Evolutionary conservation across 2,888 invertebrate genomes (phyloP), one percentile per base, ranked within the genome.

Genomic region (Pemphredon lugubris): DNA sequence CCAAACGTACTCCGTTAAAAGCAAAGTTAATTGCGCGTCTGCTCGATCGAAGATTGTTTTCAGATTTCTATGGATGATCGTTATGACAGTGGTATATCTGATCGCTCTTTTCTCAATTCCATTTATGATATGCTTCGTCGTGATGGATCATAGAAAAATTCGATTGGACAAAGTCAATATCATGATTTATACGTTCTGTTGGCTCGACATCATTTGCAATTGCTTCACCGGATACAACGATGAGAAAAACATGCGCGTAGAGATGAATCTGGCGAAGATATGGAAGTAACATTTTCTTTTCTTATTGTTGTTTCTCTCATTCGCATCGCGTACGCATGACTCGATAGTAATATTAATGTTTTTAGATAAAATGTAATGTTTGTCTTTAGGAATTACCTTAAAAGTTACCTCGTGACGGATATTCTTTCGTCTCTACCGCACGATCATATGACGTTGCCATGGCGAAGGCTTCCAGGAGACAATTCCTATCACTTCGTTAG

Each of bases 11-110:
- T 5, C 5, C n/a, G 13, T 21, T n/a, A n/a, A n/a, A n/a, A n/a
- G n/a, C n/a, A n/a, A n/a, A n/a, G n/a, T n/a, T n/a, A n/a, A n/a
- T n/a, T n/a, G n/a, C n/a, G n/a, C n/a, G n/a, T n/a, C n/a, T n/a
- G n/a, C n/a, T n/a, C n/a, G n/a, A n/a, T n/a, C n/a, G n/a, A n/a
- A n/a, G n/a, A n/a, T 4, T 18, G 37, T 70, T 67, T 37, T 14
- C 58, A 89, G 89, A 75, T 85, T 88, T 11, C 1, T 73, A 0
- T 89, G 88, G 88, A 87, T 88, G n/a, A 68, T 67, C 65, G 16
- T 86, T 4, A 89, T 88, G 88, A 75, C 65, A 9, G 11, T 82
- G n/a, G 61, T 84, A 4, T 88, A 84, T 30, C 53, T 78, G 6
- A 42, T 86, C n/a, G 73, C 83, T 0, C 86, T 89, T 50, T 21